phyloP scores from a whole-genome alignment of 2,888 invertebrate genomes.

The Taphrorychus bicolor region DNA sequence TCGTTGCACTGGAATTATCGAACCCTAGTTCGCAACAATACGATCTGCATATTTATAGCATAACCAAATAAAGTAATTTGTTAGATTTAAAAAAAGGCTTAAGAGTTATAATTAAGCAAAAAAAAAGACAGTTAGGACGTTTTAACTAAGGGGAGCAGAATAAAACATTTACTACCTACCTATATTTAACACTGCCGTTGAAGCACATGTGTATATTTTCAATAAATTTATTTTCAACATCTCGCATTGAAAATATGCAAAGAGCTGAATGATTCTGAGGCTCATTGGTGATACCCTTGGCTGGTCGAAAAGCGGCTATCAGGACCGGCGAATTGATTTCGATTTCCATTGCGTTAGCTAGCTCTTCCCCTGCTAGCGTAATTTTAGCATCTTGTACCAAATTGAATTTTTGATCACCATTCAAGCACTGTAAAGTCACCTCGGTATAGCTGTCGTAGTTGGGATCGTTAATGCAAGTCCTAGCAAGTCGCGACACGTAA shows the following conservation, averaged over 20 bases:
- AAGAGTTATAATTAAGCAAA: too few species aligned
- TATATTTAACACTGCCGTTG: conserved; percentile 90
- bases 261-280: conserved; percentile 85
- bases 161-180: conserved; percentile 54
- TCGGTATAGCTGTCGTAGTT: conserved; percentile 98
- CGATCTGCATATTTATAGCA: too few species aligned
- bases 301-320: conserved; percentile 89
- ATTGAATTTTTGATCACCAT: conserved; percentile 79
- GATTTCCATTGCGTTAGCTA: conserved; percentile 83
- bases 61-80: too few species aligned
- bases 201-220: conserved; percentile 98
- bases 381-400: conserved; percentile 93
- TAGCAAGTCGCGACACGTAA: conserved; percentile 87
- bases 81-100: too few species aligned
- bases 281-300: conserved; percentile 85
- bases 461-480: conserved; percentile 93
- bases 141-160: too few species aligned
- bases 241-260: conserved; percentile 90
- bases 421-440: conserved; percentile 88
- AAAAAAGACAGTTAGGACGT: too few species aligned
- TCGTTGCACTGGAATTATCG: too few species aligned
- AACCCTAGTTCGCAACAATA: too few species aligned
- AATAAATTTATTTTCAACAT: conserved; percentile 91
- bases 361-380: conserved; percentile 80
- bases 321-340: conserved; percentile 82